Percentiles rank a stretch among this genome's conserved stretches.
Evolutionary conservation across 2,888 invertebrate species (phyloP).

Genomic region (Dermolepida albohirtum): DNA sequence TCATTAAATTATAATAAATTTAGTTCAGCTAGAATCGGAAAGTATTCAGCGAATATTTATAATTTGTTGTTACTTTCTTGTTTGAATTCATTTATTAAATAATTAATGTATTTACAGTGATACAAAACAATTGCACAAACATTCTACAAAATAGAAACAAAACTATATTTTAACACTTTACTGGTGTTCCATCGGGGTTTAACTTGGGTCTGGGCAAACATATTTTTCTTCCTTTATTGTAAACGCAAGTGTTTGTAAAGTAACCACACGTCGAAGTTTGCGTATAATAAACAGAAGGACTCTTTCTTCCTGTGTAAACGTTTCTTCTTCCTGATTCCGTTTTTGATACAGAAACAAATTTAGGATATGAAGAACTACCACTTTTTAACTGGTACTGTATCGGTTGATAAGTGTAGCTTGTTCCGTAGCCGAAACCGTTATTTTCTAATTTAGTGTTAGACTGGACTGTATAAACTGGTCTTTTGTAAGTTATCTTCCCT

Average conservation of each 20-base stretch:
- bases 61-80: no score
- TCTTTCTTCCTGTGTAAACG: constrained; percentile 74
- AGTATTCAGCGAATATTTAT: no score
- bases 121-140: no score
- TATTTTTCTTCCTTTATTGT: constrained; percentile 83
- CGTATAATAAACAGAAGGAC: constrained; percentile 83
- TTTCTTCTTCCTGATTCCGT: constrained; percentile 78
- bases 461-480: constrained; percentile 58
- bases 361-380: constrained; percentile 68
- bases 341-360: constrained; percentile 83
- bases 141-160: constrained; percentile 8
- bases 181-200: constrained; percentile 80
- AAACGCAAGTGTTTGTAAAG: constrained; percentile 87
- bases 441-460: constrained; percentile 58
- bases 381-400: constrained; percentile 59
- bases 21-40: no score
- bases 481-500: constrained; percentile 58
- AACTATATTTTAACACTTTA: constrained; percentile 67
- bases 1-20: no score
- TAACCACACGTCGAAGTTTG: constrained; percentile 90
- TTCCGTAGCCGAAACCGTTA: constrained; percentile 58
- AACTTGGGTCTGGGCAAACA: constrained; percentile 84
- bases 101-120: no score
- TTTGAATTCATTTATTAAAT: no score
- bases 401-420: constrained; percentile 61